Evolutionary conservation across 2,888 invertebrate genomes (phyloP).

Genomic region (Andrena marginata): DNA sequence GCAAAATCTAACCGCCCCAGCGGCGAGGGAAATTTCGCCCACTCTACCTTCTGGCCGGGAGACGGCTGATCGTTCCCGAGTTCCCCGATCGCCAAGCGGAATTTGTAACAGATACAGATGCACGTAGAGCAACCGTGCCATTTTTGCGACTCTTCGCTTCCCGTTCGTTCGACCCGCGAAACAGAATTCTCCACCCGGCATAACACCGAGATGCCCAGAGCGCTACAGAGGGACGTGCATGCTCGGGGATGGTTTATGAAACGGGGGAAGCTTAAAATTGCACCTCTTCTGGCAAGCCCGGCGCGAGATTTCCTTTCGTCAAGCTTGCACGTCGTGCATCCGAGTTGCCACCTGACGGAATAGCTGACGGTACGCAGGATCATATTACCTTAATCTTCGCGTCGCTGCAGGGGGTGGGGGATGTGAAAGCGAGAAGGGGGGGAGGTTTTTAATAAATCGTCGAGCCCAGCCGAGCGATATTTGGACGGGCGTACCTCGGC

Average conservation of each 20-base stretch:
- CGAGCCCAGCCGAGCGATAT: not conserved
- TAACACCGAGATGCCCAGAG: no score
- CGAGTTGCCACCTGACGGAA: constrained; percentile 61
- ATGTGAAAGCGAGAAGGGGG: not conserved
- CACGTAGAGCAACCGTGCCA: no score
- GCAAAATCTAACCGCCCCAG: constrained; percentile 45
- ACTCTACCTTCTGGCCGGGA: not conserved
- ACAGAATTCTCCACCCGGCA: no score
- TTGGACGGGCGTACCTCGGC: not conserved
- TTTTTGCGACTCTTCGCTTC: not conserved
- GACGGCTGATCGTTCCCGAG: not conserved
- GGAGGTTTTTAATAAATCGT: constrained; percentile 6
- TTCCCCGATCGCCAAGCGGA: not conserved
- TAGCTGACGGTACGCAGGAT: constrained; percentile 69
- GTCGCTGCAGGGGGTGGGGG: not conserved
- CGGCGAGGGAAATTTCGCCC: constrained; percentile 14
- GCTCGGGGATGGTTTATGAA: no score
- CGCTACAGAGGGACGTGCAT: no score
- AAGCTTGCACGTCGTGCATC: not conserved
- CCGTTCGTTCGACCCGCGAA: not conserved
- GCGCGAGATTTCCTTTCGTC: constrained; percentile 12
- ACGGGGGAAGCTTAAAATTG: constrained; percentile 2
- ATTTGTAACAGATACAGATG: not conserved
- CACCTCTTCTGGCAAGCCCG: constrained; percentile 43
- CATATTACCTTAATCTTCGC: constrained; percentile 60